Evolutionary conservation across 1,140 invertebrate species (phyloP).

Genomic region (Leptonema lineaticorne): DNA sequence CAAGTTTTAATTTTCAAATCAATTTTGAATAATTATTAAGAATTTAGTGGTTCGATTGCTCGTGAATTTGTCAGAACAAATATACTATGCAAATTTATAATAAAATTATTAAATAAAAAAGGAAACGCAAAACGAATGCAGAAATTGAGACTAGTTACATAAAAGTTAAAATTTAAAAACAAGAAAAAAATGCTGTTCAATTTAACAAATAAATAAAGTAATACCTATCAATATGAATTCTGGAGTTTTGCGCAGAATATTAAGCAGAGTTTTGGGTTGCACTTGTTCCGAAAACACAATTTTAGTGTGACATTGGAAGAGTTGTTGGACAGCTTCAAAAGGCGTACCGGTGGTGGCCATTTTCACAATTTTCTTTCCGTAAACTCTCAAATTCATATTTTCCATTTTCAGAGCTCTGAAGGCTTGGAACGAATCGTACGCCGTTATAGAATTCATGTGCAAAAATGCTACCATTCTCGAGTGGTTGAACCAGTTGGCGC

Average conservation of each 20-base stretch:
- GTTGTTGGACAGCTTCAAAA: conserved; percentile 60
- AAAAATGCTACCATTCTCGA: conserved; percentile 70
- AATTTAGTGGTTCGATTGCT: no score
- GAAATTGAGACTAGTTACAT: no score
- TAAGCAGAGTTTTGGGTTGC: conserved; percentile 58
- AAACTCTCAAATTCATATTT: conserved; percentile 66
- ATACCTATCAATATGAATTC: conserved; percentile 66
- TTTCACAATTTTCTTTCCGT: conserved; percentile 60
- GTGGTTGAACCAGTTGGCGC: conserved; percentile 65
- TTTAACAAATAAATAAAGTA: conserved; percentile 8
- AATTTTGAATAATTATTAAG: no score
- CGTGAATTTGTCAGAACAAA: no score
- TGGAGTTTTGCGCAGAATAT: conserved; percentile 62
- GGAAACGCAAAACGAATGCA: no score
- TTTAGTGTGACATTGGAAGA: conserved; percentile 61
- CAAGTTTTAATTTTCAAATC: no score
- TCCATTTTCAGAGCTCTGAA: conserved; percentile 60
- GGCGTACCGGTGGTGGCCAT: conserved; percentile 62
- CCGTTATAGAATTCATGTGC: conserved; percentile 67
- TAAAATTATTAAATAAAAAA: no score
- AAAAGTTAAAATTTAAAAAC: no score
- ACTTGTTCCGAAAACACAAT: conserved; percentile 66
- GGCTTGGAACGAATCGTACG: conserved; percentile 62
- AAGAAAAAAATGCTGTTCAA: no score
- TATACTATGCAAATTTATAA: no score